phyloP scores from a whole-genome alignment of 2,797 vertebrate genomes.

The Coracias cyanogaster region DNA sequence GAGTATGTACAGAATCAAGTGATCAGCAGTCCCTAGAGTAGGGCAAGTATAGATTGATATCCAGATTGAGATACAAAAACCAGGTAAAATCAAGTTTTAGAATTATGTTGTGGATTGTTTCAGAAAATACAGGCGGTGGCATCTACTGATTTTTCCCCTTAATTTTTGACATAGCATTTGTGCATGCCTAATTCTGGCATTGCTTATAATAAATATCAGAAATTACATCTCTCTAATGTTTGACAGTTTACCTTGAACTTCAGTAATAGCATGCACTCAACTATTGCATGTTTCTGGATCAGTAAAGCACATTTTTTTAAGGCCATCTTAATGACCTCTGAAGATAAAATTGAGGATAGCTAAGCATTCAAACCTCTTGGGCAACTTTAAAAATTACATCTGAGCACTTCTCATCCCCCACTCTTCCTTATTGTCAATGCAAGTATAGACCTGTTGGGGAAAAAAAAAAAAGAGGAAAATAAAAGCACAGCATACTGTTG shows the following conservation, averaged over 20 bases:
- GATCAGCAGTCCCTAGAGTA: background rate
- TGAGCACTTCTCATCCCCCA: accelerated
- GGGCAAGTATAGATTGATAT: background rate
- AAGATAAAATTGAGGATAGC: background rate
- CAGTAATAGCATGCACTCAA: accelerated
- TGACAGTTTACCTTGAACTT: background rate
- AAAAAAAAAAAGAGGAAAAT: background rate
- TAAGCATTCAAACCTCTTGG: background rate
- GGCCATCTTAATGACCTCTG: background rate
- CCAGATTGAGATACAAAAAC: background rate
- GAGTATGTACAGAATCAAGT: background rate
- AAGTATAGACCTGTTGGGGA: background rate
- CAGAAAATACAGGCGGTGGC: accelerated
- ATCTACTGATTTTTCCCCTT: background rate
- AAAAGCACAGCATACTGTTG: background rate
- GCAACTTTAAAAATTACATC: background rate
- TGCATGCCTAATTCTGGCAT: background rate
- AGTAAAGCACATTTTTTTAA: background rate
- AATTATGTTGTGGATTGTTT: background rate
- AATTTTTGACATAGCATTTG: background rate
- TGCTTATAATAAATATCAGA: background rate
- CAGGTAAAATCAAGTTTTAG: background rate
- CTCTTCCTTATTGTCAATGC: background rate
- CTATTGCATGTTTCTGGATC: background rate
- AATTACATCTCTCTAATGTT: background rate